Base-by-base conservation (phyloP, 2,797 vertebrate genomes). In the Amphiprion clarkii region DNA sequence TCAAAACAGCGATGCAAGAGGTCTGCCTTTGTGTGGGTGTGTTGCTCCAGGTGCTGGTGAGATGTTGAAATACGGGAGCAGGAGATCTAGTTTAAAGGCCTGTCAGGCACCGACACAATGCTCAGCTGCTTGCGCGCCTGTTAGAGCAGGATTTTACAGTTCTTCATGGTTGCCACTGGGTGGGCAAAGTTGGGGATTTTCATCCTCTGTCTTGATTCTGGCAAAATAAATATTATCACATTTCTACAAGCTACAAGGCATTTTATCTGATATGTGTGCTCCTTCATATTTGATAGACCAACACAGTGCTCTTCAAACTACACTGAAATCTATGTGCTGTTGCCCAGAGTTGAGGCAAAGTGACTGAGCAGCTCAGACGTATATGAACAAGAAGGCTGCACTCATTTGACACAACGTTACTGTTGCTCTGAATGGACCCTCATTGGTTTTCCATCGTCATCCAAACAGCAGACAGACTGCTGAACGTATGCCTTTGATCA, bases 111-210 rank as follows among this genome's bases (percentile, higher is more conserved):
- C 21, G 23, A 23, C 49, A 68, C 36, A 55, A 39, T 13, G 59
- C 21, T 53, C 23, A 42, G 27, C 23, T 54, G 27, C 39, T 21
- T 56, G 14, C 7, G 12, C 7, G 61, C 23, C 31, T 46, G 33
- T 9, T 59, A 44, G n/a, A 48, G 29, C 66, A 53, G 44, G 46
- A 67, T 64, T 62, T 71, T 62, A 53, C 62, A 48, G 53, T 27
- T 52, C 8, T 36, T 6, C 1, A 36, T 9, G 8, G 33, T 36
- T 36, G 8, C 33, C 33, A 36, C 33, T 10, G 33, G 33, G 33
- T 36, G 33, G 33, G 33, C 33, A 36, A 67, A 71, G 2, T 48
- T 52, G 48, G 46, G 1, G 40, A 68, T 72, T 72, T 19, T 29
- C 19, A 44, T 59, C 13, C 10, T 23, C 14, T 58, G 19, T 44